These are phyloP conservation scores for Tor tambroides DNA, from an alignment of 2,113 vertebrate genomes.

Conservation along the genomic window DNA sequence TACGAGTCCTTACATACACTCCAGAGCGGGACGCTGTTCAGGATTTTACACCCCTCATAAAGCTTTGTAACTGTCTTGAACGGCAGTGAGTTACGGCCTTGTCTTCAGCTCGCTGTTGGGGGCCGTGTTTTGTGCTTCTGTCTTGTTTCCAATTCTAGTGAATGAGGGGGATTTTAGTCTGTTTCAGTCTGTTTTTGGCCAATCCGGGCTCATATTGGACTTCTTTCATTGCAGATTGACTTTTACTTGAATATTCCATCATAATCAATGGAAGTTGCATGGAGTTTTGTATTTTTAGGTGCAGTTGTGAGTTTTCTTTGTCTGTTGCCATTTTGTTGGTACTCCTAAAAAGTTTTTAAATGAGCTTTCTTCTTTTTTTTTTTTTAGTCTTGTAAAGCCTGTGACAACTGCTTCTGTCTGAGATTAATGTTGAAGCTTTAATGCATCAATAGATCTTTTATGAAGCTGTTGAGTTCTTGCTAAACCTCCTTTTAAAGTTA, in stretches of 20 bases:
- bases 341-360: neutral
- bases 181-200: neutral
- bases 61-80: conserved; percentile 16
- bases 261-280: neutral
- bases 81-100: neutral
- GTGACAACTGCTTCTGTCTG: neutral
- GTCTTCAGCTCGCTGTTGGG: neutral
- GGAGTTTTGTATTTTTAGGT: neutral
- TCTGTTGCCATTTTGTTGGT: neutral
- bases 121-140: neutral
- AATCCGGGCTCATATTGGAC: neutral
- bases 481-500: neutral
- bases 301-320: neutral
- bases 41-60: conserved; percentile 29
- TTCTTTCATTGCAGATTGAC: neutral
- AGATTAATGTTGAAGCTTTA: neutral
- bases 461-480: neutral
- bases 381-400: neutral
- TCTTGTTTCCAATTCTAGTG: neutral
- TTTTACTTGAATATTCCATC: neutral
- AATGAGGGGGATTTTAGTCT: neutral
- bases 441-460: neutral
- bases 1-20: neutral
- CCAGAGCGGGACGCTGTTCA: neutral
- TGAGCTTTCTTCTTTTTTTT: neutral